phyloP scores from a whole-genome alignment of 2,113 vertebrate species.

The Caretta caretta region DNA sequence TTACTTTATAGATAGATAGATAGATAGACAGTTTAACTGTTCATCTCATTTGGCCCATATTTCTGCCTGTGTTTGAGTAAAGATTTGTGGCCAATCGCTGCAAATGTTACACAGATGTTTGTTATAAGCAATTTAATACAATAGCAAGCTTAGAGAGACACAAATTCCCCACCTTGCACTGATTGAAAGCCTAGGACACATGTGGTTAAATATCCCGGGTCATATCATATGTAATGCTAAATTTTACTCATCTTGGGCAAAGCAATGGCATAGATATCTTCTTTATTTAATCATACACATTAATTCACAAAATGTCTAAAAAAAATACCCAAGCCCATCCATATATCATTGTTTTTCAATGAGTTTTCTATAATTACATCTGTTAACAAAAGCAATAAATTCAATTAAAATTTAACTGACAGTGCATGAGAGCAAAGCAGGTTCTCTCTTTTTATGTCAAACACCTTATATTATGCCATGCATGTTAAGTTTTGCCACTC shows the following conservation, averaged over 20 bases:
- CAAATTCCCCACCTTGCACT: not conserved
- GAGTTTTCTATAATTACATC: constrained; percentile 73
- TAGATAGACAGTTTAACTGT: not conserved
- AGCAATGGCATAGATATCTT: constrained; percentile 18
- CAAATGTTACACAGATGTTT: not conserved
- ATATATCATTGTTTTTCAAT: constrained; percentile 65
- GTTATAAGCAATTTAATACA: not conserved
- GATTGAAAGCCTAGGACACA: not conserved
- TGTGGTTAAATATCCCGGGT: constrained; percentile 41
- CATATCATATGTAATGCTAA: constrained; percentile 5
- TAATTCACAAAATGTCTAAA: constrained; percentile 56
- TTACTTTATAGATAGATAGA: not conserved
- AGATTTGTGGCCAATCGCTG: not conserved
- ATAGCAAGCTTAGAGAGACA: not conserved
- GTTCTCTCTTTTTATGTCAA: constrained; percentile 82
- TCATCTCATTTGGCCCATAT: not conserved
- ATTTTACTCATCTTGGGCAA: constrained; percentile 55
- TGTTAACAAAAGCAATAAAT: constrained; percentile 79
- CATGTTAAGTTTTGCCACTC: constrained; percentile 88
- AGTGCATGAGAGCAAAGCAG: constrained; percentile 77
- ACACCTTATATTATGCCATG: constrained; percentile 88
- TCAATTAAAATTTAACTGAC: constrained; percentile 77
- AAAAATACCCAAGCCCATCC: constrained; percentile 35
- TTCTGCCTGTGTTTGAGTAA: not conserved
- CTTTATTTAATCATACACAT: constrained; percentile 51